Evolutionary conservation across 2,888 invertebrate genomes (phyloP), one percentile per base, ranked within the genome.

Genomic region (Notocelia uddmanniana): DNA sequence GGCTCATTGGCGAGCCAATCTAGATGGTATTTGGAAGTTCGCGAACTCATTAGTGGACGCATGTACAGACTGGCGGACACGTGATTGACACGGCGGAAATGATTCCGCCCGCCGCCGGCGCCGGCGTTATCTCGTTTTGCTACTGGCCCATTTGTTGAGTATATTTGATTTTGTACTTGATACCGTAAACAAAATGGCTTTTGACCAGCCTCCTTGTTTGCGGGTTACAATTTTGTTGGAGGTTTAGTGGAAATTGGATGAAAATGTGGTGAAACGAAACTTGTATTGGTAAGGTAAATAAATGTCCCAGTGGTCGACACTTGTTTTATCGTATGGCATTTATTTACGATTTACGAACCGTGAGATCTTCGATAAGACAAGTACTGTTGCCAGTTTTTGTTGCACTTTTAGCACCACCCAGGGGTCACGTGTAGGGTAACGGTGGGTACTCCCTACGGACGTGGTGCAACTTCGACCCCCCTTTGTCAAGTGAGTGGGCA

Each of bases 1-100:
- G 23, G 48, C 6, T 21, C 54, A 5, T 21, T 45, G 15, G 26
- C 26, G 31, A 58, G 67, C 23, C 48, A 45, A 69, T 69, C 62
- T 67, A 73, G 74, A 70, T 74, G 78, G 73, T 75, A 74, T 74
- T 73, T 68, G 58, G 73, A 80, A 85, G 83, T 84, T 82, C 80
- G 79, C 82, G 84, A 90, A 89, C 91, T 92, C 92, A 93, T 92
- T 92, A 92, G 88, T 86, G 83, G 83, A 83, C 81, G 85, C 81
- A 84, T 80, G 82, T 83, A 84, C 83, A 81, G 82, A 80, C 84
- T 83, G 83, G 81, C 84, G 84, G 89, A 88, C 88, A 81, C 81
- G 85, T 92, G 93, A 93, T 89, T 91, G 93, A 92, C 93, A 84
- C 81, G 82, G 80, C 90, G 93, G 92, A 93, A 93, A 93, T 93